Evolutionary conservation across 2,113 vertebrate genomes (phyloP).

Genomic region (Myrmecobius fasciatus): DNA sequence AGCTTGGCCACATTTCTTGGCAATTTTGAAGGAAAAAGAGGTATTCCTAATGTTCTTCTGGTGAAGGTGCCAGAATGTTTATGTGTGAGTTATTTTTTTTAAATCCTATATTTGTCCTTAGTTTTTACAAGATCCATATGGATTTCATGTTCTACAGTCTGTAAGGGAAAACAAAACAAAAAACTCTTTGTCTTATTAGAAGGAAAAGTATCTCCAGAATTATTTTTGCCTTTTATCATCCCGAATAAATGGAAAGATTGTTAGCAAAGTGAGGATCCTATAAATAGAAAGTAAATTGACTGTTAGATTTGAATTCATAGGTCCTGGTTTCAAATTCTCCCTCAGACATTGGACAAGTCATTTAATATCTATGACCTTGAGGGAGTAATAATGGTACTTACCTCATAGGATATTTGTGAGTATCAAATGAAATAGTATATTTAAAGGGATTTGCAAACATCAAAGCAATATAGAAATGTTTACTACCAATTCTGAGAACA

Average conservation of each 20-base stretch:
- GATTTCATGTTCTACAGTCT: neutral
- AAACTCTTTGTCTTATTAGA: neutral
- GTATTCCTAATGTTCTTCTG: neutral
- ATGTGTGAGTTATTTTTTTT: neutral
- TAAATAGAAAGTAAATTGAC: neutral
- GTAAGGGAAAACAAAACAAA: conserved; percentile 10
- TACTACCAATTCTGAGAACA: neutral
- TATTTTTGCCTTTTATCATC: neutral
- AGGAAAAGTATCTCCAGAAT: neutral
- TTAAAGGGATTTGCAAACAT: neutral
- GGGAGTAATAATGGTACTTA: neutral
- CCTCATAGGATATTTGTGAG: neutral
- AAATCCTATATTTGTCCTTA: neutral
- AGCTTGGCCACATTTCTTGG: conserved; percentile 11
- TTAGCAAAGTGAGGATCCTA: neutral
- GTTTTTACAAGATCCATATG: neutral
- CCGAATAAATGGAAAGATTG: neutral
- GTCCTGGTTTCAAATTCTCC: neutral
- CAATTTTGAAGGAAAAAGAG: conserved; percentile 23
- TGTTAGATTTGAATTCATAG: neutral
- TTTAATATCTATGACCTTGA: neutral
- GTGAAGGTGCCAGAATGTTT: conserved; percentile 36
- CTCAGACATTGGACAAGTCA: neutral
- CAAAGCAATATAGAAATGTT: neutral
- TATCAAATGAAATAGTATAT: neutral